Base-by-base conservation (phyloP, 2,113 vertebrate genomes). In the Solenodon paradoxus region DNA sequence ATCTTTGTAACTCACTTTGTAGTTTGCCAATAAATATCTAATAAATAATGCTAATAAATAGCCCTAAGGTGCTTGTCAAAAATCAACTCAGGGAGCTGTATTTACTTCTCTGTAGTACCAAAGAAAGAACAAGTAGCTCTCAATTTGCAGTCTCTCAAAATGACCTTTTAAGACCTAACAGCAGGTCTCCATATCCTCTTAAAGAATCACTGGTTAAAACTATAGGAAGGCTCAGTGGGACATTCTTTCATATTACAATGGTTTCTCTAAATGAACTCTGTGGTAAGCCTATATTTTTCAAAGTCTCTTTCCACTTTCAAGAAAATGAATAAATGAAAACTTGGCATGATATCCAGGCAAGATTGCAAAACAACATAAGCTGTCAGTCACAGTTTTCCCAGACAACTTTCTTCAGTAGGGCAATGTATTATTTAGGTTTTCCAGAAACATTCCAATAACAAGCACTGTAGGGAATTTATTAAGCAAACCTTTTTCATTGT, bases 281-380 rank as follows among this genome's bases (percentile, higher is more conserved):
- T 42, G 45, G 81, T 75, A 88, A 95, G 82, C 59, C 82, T 93
- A 9, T 90, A 49, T 63, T 88, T 89, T 75, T 80, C 89, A 72
- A 95, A 85, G 72, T 93, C 47, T 88, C 82, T 40, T 84, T 85
- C 30, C 47, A 91, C 47, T 81, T 95, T 68, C 30, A 78, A 96
- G 47, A 91, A 81, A 92, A 19, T 61, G 17, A 95, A 82, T 89
- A 97, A 97, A 96, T 88, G 79, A 95, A 95, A 96, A 89, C 79
- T 61, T 96, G 72, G 92, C 82, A 89, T 89, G 87, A 86, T 61
- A 93, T 35, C 64, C 74, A 78, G 12, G 22, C 32, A 86, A 93
- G 72, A 96, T 10, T 89, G 42, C 40, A 96, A 94, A 88, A 38
- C 57, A 80, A 81, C 74, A 68, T 92, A 79, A 87, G 35, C 55